Percentiles rank a stretch among this genome's conserved stretches.
Conservation (phyloP, 2,888 invertebrate species). For the Apamea sordens region DNA sequence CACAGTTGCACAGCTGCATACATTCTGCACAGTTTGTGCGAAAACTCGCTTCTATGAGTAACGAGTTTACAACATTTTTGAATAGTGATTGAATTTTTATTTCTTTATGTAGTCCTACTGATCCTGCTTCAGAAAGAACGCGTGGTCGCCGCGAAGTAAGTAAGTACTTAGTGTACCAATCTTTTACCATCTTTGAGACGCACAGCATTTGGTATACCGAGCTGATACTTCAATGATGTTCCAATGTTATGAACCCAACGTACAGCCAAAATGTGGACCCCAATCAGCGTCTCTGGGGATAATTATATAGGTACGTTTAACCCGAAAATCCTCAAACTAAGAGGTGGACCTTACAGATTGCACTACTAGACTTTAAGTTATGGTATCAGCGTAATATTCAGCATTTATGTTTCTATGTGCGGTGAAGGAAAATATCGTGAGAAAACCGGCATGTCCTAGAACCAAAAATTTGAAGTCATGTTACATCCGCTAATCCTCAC, state of each 20-base stretch:
- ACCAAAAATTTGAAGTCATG: too few relatives aligned
- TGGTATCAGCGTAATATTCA: background rate
- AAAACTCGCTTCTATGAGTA: conserved; percentile 3
- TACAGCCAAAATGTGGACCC: background rate
- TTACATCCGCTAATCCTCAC: too few relatives aligned
- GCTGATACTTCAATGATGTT: background rate
- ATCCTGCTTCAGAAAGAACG: background rate
- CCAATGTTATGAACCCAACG: too few relatives aligned
- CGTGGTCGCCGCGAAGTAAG: too few relatives aligned
- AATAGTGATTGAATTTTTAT: conserved; percentile 1
- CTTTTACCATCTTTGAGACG: background rate
- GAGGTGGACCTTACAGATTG: background rate
- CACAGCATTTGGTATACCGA: background rate
- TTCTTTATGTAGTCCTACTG: background rate
- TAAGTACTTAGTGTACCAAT: background rate
- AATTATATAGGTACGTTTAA: background rate
- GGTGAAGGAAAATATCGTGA: too few relatives aligned
- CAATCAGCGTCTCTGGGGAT: background rate
- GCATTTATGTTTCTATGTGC: background rate
- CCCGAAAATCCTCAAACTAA: background rate
- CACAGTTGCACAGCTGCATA: conserved; percentile 40
- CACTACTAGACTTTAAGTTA: background rate
- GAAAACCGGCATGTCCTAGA: too few relatives aligned
- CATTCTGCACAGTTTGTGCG: conserved; percentile 5
- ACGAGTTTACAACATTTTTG: background rate